These are phyloP conservation scores for Arion vulgaris DNA, from an alignment of 1,140 invertebrate genomes.

Conservation along the genomic window DNA sequence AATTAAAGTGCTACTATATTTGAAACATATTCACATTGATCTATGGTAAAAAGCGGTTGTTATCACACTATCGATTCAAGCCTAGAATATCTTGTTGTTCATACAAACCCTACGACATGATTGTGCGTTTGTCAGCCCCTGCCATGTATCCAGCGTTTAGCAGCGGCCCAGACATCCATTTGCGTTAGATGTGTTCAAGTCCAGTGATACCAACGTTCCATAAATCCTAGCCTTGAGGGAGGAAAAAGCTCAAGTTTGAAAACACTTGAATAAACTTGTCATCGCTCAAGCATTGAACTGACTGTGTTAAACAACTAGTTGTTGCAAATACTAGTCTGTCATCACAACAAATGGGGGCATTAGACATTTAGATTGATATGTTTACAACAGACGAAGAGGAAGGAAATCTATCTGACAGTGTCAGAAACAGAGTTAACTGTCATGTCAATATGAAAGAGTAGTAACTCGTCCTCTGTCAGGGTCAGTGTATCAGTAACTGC, in stretches of 20 bases:
- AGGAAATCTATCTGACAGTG: not conserved
- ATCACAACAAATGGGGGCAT: not conserved
- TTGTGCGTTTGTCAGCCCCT: too few relatives aligned
- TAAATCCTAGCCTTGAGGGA: not conserved
- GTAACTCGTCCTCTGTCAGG: not conserved
- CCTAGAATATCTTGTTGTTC: not conserved
- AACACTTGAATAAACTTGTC: not conserved
- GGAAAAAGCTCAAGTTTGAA: not conserved
- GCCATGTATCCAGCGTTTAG: constrained; percentile 3
- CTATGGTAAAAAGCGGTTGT: not conserved
- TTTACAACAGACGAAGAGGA: not conserved
- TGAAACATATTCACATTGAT: not conserved
- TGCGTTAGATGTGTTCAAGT: not conserved
- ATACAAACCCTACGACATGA: too few relatives aligned
- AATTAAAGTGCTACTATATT: not conserved
- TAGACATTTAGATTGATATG: not conserved
- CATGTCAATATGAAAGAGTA: not conserved
- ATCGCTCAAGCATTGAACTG: not conserved
- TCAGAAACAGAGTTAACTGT: not conserved
- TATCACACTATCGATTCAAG: not conserved
- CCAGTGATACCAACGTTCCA: not conserved
- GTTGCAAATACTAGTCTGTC: not conserved
- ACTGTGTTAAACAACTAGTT: not conserved
- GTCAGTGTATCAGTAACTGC: too few relatives aligned
- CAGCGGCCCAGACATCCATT: not conserved